phyloP scores from a whole-genome alignment of 30 jellyfish, hydroid and myxozoan genomes.

The Hydractinia echinata region DNA sequence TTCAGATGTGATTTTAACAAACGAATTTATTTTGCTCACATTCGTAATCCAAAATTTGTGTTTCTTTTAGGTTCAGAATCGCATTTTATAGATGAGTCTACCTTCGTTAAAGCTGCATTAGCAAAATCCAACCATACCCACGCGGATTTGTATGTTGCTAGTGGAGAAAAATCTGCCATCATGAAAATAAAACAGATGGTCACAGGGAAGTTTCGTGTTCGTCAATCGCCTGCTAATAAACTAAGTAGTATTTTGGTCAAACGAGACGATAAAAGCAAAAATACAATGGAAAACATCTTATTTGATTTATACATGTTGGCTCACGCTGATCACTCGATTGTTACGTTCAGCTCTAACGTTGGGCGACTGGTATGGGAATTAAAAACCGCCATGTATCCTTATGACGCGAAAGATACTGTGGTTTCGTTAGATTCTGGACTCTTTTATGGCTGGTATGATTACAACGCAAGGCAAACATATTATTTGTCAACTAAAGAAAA shows the following conservation, averaged over 20 bases:
- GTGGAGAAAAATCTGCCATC: too few relatives aligned
- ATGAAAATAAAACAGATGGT: too few relatives aligned
- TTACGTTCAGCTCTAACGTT: conserved; percentile 23
- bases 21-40: too few relatives aligned
- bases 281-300: conserved; percentile 12
- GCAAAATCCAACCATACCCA: neutral
- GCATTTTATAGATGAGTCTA: neutral
- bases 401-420: neutral
- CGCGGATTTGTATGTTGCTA: too few relatives aligned
- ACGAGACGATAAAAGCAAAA: conserved; percentile 1
- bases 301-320: neutral
- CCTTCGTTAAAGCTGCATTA: neutral
- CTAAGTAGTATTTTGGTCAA: neutral
- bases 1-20: too few relatives aligned
- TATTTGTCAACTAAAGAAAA: neutral
- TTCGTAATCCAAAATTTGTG: too few relatives aligned
- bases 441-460: conserved; percentile 9
- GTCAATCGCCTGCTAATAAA: neutral
- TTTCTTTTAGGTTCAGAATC: conserved; percentile 9
- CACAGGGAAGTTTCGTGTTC: neutral
- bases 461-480: neutral
- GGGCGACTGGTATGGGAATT: conserved; percentile 22
- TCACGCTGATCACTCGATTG: conserved; percentile 4
- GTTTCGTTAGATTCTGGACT: neutral
- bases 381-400: conserved; percentile 1